Base-by-base conservation (phyloP, 2,113 vertebrate genomes). In the Sinosuthora webbiana region DNA sequence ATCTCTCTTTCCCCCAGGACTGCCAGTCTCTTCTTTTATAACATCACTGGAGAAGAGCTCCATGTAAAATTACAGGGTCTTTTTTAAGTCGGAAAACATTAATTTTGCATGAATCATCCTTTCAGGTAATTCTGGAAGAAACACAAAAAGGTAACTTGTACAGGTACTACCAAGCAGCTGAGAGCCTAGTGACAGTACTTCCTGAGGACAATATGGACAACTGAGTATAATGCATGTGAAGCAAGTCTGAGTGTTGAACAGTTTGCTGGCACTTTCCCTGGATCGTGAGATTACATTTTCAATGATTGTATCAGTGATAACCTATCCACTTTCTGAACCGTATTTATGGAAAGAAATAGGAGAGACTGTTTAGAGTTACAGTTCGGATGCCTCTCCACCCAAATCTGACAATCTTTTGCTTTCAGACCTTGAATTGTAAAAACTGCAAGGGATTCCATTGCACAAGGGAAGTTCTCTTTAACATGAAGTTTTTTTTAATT, bases 91-190 rank as follows among this genome's bases (percentile, higher is more conserved):
- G 1, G 21, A 84, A 68, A 85, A 68, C 20, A 89, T 35, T 14
- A 27, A 67, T 59, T 94, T 91, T 63, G 16, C 59, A 87, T 60
- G 24, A 91, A 70, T 63, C 67, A 83, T 94, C 55, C 91, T 85
- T 87, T 76, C 65, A 82, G 49, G 35, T 74, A 94, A 60, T 35
- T 80, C 47, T 94, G 63, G 68, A 90, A 89, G 90, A 95, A 91
- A 90, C 15, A 85, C 17, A 56, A 73, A 89, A 42, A 74, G 10
- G 12, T 47, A 83, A 75, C n/a, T 70, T n/a, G 52, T 19, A 67
- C 55, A 87, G 45, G 50, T 83, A 85, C 68, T 76, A 88, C 70
- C 71, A 86, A 44, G 39, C 45, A 88, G 78, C 78, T 86, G 67
- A 77, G 83, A 80, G 94, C 88, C 84, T 8, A 80, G 39, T 23